These are phyloP conservation scores for Rafetus swinhoei DNA, from an alignment of 2,113 vertebrate genomes.

Conservation along the genomic window DNA sequence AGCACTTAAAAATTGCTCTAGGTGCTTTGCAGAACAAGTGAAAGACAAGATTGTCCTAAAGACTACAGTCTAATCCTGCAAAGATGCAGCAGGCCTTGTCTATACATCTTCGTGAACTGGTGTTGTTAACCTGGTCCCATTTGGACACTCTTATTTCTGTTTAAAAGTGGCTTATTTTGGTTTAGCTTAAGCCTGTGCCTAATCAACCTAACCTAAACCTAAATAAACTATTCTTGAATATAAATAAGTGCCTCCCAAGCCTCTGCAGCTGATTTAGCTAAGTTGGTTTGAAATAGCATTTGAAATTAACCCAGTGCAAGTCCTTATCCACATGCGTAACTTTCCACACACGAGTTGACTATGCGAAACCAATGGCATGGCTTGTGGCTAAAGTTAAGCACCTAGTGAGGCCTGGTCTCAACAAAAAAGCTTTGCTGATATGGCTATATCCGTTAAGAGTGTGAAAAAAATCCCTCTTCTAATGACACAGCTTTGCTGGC, in stretches of 20 bases:
- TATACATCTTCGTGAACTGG: slow-evolving; percentile 10
- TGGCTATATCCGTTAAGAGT: background rate
- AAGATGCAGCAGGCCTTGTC: background rate
- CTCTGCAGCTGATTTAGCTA: slow-evolving; percentile 16
- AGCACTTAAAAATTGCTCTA: background rate
- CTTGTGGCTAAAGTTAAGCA: background rate
- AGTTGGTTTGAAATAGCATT: background rate
- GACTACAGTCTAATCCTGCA: background rate
- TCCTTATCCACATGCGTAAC: background rate
- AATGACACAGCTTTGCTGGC: background rate
- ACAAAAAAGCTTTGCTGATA: background rate
- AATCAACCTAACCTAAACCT: background rate
- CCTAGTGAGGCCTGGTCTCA: background rate
- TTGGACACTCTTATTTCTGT: slow-evolving; percentile 19
- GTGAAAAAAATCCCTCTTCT: background rate
- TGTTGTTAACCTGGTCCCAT: slow-evolving; percentile 1
- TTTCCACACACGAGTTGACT: background rate
- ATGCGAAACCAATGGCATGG: background rate
- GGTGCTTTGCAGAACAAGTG: background rate
- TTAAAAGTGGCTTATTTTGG: slow-evolving; percentile 57
- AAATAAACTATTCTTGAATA: background rate
- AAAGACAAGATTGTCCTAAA: background rate
- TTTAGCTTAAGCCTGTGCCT: slow-evolving; percentile 36
- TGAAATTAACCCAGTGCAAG: background rate
- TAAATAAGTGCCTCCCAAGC: slow-evolving; percentile 23